Conservation (phyloP, 1,140 invertebrate species). For the Neelides sp. region DNA sequence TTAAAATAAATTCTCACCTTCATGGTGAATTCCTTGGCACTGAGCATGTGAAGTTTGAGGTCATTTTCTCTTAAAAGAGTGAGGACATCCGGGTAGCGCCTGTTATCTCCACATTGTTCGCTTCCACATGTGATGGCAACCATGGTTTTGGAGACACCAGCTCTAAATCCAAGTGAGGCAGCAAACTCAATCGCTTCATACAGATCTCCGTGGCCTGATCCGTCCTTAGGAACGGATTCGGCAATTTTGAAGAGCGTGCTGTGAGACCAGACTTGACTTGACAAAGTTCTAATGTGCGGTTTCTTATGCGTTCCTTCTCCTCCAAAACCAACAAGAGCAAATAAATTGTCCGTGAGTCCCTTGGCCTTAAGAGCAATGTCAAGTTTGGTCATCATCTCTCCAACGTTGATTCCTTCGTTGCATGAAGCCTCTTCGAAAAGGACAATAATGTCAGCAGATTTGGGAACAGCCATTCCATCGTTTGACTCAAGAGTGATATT, state of each 20-base stretch:
- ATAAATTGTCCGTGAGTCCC: constrained; percentile 37
- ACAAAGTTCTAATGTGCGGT: constrained; percentile 38
- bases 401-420: constrained; percentile 19
- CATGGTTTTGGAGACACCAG: constrained; percentile 41
- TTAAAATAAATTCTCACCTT: constrained; percentile 26
- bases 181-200: constrained; percentile 39
- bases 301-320: constrained; percentile 34
- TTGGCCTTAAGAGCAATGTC: constrained; percentile 35
- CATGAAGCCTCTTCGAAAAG: constrained; percentile 41
- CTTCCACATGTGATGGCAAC: constrained; percentile 38
- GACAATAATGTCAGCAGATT: constrained; percentile 42
- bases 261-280: constrained; percentile 36
- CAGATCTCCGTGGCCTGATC: constrained; percentile 17
- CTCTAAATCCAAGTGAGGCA: constrained; percentile 38
- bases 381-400: constrained; percentile 30
- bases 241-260: constrained; percentile 23
- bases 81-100: constrained; percentile 34
- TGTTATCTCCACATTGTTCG: constrained; percentile 32
- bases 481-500: constrained; percentile 32
- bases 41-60: constrained; percentile 39
- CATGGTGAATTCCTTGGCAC: constrained; percentile 31
- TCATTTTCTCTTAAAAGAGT: constrained; percentile 36
- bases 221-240: constrained; percentile 11
- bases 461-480: constrained; percentile 17
- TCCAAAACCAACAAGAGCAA: constrained; percentile 41